Conservation (phyloP, 1,140 invertebrate species). For the Musca vetustissima region DNA sequence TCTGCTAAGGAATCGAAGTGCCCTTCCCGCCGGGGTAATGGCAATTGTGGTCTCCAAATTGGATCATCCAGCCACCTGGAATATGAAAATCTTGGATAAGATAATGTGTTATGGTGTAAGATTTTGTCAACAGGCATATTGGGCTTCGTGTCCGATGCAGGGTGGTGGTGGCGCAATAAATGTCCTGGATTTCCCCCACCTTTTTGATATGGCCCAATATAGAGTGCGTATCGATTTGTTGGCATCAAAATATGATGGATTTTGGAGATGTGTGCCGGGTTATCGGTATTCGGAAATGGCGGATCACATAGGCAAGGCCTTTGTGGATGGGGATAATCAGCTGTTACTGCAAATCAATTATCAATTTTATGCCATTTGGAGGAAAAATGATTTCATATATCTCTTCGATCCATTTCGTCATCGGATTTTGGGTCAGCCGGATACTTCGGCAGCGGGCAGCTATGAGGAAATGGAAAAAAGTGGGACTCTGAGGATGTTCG, state of each 20-base stretch:
- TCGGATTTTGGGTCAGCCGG: slow-evolving; percentile 31
- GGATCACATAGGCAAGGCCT: slow-evolving; percentile 25
- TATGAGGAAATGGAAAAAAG: slow-evolving; percentile 25
- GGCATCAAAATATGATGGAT: slow-evolving; percentile 31
- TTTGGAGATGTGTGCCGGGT: slow-evolving; percentile 41
- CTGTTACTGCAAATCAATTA: slow-evolving; percentile 43
- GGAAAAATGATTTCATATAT: slow-evolving; percentile 44
- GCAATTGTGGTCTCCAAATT: slow-evolving; percentile 48
- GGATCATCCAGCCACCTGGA: slow-evolving; percentile 46
- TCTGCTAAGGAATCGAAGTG: slow-evolving; percentile 35
- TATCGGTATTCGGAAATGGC: slow-evolving; percentile 39
- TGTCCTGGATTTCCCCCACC: slow-evolving; percentile 38
- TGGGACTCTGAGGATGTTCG: slow-evolving; percentile 50
- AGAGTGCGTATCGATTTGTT: slow-evolving; percentile 33
- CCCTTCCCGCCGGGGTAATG: slow-evolving; percentile 39
- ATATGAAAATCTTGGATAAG: slow-evolving; percentile 36
- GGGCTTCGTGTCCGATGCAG: slow-evolving; percentile 31
- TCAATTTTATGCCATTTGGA: slow-evolving; percentile 46
- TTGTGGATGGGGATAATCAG: slow-evolving; percentile 27
- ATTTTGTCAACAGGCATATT: slow-evolving; percentile 37
- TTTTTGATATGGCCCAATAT: slow-evolving; percentile 43
- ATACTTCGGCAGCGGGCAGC: slow-evolving; percentile 33
- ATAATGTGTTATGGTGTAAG: slow-evolving; percentile 48
- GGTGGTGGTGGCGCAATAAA: slow-evolving; percentile 30
- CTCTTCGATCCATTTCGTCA: slow-evolving; percentile 49